Percentiles rank a stretch among this genome's conserved stretches.
phyloP scores from a whole-genome alignment of 2,113 vertebrate genomes.

The Anoura caudifer region DNA sequence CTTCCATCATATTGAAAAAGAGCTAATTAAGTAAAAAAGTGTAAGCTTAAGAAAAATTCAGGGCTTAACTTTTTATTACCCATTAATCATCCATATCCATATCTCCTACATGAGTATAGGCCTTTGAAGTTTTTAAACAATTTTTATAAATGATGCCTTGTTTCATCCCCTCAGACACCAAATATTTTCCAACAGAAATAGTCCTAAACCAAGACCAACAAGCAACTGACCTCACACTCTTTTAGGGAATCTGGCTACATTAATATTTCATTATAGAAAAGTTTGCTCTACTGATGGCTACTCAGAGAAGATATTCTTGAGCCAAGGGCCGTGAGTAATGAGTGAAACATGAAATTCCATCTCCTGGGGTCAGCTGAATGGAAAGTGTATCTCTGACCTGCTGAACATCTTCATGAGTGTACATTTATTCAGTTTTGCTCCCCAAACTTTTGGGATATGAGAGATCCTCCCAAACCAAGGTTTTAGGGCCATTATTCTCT shows the following conservation, averaged over 20 bases:
- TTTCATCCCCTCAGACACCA: background rate
- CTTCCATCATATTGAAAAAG: slow-evolving; percentile 18
- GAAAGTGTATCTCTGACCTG: background rate
- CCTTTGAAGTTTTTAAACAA: slow-evolving; percentile 22
- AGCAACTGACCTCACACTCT: background rate
- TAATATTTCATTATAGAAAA: background rate
- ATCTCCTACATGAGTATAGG: background rate
- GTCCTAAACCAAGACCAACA: background rate
- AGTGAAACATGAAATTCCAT: background rate
- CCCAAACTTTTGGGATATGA: background rate
- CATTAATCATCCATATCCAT: background rate
- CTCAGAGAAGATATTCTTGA: background rate
- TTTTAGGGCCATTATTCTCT: background rate
- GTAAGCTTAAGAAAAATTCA: background rate
- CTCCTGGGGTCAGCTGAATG: background rate
- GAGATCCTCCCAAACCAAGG: background rate
- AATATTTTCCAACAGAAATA: slow-evolving; percentile 9
- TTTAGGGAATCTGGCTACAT: background rate
- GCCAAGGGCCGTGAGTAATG: background rate
- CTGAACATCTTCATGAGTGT: background rate
- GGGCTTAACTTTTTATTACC: background rate
- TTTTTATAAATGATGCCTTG: background rate
- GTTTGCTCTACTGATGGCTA: background rate
- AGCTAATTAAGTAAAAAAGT: slow-evolving; percentile 25
- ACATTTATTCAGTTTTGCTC: background rate